Conservation (phyloP, 2,113 vertebrate species). For the Parus major region DNA sequence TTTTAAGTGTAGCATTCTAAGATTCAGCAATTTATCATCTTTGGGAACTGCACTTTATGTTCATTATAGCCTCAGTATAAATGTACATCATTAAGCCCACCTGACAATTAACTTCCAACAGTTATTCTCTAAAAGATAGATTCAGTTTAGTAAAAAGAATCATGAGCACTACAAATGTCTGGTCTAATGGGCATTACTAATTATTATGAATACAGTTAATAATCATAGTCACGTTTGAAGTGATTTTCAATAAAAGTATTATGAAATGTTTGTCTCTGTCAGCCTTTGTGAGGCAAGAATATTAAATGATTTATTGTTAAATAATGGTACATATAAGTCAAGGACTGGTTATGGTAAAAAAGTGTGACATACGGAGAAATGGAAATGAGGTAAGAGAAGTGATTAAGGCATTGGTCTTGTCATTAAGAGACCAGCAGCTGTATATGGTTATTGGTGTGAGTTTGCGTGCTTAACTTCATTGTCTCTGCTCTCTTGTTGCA, state of each 20-base stretch:
- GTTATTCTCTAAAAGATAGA: constrained; percentile 11
- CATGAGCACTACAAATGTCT: neutral
- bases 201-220: constrained; percentile 28
- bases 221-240: neutral
- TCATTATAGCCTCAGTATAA: neutral
- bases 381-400: neutral
- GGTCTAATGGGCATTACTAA: constrained; percentile 14
- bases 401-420: neutral
- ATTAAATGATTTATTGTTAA: constrained; percentile 12
- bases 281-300: neutral
- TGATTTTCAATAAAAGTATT: constrained; percentile 18
- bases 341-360: neutral
- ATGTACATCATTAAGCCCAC: neutral
- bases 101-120: neutral
- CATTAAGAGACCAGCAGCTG: neutral
- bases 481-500: neutral
- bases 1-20: neutral
- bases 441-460: neutral
- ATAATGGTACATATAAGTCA: constrained; percentile 4
- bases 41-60: neutral
- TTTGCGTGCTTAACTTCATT: neutral
- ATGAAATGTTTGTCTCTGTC: neutral
- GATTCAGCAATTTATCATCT: neutral
- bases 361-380: neutral
- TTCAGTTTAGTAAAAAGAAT: neutral